Evolutionary conservation across 2,797 vertebrate species (phyloP), one percentile per base, ranked within the genome.

Genomic region (Pristis pectinata): DNA sequence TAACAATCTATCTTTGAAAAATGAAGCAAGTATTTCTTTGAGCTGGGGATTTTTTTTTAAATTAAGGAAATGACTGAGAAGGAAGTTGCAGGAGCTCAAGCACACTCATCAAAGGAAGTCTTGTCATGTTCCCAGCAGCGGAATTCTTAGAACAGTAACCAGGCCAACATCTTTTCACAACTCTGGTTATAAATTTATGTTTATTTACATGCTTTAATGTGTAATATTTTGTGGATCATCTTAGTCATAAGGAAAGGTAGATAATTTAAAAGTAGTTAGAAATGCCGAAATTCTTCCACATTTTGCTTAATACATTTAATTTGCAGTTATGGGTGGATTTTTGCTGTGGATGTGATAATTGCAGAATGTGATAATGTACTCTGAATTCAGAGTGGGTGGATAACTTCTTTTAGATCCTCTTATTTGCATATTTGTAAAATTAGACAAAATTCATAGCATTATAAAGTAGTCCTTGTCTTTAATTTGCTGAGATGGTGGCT

Each of bases 61-160:
- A 96, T 96, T 95, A 96, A 96, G 97, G 96, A 97, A 97, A 96
- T 96, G 96, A 97, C 95, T 95, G 95, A 96, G 95, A 96, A 96
- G 96, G 96, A 97, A 97, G 96, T 96, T 95, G 95, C 95, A 95
- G 95, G 96, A 95, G 95, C 95, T 24, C 94, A 97, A 95, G 91
- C 41, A 93, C 37, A 96, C 95, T 80, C 96, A 96, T 96, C 96
- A 96, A 95, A 96, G 95, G 95, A 96, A 96, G 95, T 96, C 95
- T 95, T 95, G 95, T 94, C 0, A 0, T 95, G 95, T 94, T 95
- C 0, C 1, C 95, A 95, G 95, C 95, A 95, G 95, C 41, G 44
- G 24, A 70, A 93, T 93, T 93, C 91, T 70, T 72, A 74, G 91
- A 93, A 72, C 17, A 93, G 67, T 93, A 41, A 72, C 91, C 67